Conservation (phyloP, 2,888 invertebrate species). For the Athripsodes cinereus region DNA sequence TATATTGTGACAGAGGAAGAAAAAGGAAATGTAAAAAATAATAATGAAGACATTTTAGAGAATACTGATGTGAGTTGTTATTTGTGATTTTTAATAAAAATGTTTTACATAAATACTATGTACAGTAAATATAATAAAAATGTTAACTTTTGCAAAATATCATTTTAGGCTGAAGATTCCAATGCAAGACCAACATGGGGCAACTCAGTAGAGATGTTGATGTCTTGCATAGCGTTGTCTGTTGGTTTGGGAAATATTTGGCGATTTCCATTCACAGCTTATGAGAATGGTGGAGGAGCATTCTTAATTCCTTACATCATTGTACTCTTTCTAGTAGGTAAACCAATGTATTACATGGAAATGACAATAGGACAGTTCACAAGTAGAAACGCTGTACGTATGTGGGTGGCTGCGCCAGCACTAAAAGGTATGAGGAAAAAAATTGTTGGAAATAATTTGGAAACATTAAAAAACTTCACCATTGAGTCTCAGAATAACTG, state of each 20-base stretch:
- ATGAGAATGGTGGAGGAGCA: conserved; percentile 68
- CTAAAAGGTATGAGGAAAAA: conserved; percentile 59
- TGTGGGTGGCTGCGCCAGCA: conserved; percentile 61
- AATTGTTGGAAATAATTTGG: no score
- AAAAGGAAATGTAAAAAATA: no score
- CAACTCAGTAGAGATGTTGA: conserved; percentile 61
- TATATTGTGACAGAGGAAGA: no score
- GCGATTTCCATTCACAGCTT: conserved; percentile 40
- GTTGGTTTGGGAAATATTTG: conserved; percentile 70
- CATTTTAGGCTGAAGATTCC: background rate
- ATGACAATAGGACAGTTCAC: conserved; percentile 79
- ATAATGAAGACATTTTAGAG: no score
- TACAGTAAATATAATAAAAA: no score
- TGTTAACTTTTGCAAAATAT: no score
- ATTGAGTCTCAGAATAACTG: no score
- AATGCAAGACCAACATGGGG: conserved; percentile 49
- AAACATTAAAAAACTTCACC: no score
- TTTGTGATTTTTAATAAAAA: no score
- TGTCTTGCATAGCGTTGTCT: conserved; percentile 69
- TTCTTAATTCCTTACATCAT: conserved; percentile 69
- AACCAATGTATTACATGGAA: conserved; percentile 81
- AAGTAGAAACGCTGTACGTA: conserved; percentile 69
- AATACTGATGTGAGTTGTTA: no score
- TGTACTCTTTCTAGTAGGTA: conserved; percentile 62
- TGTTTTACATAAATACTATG: no score